These are phyloP conservation scores for Corydoras sp. DNA, from an alignment of 2,113 vertebrate species.

Conservation along the genomic window DNA sequence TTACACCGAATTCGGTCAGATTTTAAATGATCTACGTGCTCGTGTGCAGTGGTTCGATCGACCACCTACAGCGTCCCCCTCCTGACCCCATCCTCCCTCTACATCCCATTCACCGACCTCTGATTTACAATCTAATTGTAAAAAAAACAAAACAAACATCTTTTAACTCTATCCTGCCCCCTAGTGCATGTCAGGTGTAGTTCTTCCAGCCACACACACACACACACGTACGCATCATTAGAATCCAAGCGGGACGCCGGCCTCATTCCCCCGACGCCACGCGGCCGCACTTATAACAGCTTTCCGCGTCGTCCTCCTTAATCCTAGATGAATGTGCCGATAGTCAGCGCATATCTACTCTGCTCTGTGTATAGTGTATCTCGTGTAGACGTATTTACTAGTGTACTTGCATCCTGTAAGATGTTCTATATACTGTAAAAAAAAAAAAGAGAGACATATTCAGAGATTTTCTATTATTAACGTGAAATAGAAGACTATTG, in stretches of 20 bases:
- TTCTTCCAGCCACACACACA: conserved; percentile 56
- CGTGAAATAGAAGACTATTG: conserved; percentile 7
- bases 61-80: too few relatives aligned
- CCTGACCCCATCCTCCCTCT: too few relatives aligned
- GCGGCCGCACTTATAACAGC: conserved; percentile 70
- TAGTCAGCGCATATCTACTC: conserved; percentile 75
- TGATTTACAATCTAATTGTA: background rate
- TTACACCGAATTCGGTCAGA: too few relatives aligned
- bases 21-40: too few relatives aligned
- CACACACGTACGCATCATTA: too few relatives aligned
- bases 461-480: conserved; percentile 11
- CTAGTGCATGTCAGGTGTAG: conserved; percentile 50
- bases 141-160: background rate
- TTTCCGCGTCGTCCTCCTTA: conserved; percentile 66
- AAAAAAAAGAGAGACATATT: conserved; percentile 19
- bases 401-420: conserved; percentile 64
- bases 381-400: conserved; percentile 82
- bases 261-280: too few relatives aligned
- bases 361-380: conserved; percentile 80
- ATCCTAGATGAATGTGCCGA: conserved; percentile 92
- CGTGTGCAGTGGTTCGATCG: too few relatives aligned
- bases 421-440: conserved; percentile 41
- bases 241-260: too few relatives aligned
- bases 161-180: background rate
- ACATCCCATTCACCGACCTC: too few relatives aligned